A percentile compares a stretch with the other conserved stretches of the same genome.
phyloP scores from a whole-genome alignment of 2,113 vertebrate genomes.

The Indicator maculatus region DNA sequence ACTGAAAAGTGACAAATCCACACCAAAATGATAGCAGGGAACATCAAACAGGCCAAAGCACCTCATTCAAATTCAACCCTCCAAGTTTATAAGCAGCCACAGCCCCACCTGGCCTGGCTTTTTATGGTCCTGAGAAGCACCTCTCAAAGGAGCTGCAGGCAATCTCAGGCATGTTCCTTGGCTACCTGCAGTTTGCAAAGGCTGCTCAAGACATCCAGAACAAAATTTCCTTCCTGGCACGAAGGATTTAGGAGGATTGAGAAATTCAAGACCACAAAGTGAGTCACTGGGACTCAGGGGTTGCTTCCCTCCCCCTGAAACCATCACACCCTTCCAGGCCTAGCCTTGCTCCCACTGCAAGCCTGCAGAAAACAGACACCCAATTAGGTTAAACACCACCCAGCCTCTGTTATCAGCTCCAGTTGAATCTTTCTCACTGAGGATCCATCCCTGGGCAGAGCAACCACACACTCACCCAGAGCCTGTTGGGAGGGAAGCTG shows the following conservation, averaged over 20 bases:
- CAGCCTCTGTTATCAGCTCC: rapidly evolving
- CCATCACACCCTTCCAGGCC: neutral
- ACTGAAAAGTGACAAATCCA: conserved; percentile 13
- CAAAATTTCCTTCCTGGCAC: neutral
- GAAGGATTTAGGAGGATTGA: neutral
- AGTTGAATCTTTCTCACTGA: neutral
- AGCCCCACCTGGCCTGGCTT: neutral
- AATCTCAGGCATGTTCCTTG: neutral
- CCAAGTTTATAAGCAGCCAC: neutral
- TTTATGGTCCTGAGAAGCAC: neutral
- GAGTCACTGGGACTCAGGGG: neutral
- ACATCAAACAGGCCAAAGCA: neutral
- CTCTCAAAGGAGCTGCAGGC: neutral
- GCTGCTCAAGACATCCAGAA: neutral
- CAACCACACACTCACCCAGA: conserved; percentile 75
- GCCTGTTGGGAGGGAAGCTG: conserved; percentile 41
- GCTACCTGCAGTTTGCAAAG: neutral
- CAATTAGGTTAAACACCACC: neutral
- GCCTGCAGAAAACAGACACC: neutral
- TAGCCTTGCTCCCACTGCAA: neutral
- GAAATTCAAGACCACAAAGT: neutral
- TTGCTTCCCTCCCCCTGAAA: neutral
- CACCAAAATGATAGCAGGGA: neutral
- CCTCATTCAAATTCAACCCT: neutral
- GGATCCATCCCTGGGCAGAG: neutral